Conservation (phyloP, 1,140 invertebrate species). For the Scaptomyza montana region DNA sequence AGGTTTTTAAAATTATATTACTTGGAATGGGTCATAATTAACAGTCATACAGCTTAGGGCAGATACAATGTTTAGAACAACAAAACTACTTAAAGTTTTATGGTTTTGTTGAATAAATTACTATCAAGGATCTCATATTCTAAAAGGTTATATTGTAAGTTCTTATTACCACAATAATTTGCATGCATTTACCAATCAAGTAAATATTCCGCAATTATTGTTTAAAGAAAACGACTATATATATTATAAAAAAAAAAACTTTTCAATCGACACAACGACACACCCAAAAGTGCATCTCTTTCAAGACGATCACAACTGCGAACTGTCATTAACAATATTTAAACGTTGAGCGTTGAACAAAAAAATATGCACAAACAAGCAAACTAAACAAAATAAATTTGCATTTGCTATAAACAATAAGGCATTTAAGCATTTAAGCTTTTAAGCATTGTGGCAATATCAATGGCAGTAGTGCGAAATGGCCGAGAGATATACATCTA, state of each 20-base stretch:
- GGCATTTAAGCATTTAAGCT: slow-evolving; percentile 59
- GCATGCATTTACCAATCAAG: slow-evolving; percentile 20
- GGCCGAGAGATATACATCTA: slow-evolving; percentile 27
- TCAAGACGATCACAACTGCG: slow-evolving; percentile 44
- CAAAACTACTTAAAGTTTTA: too few relatives aligned
- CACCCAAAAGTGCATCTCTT: slow-evolving; percentile 76
- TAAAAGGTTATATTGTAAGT: not conserved
- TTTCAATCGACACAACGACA: slow-evolving; percentile 63
- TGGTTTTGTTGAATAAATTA: too few relatives aligned
- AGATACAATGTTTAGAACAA: too few relatives aligned
- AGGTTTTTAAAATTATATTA: too few relatives aligned
- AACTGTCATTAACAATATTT: slow-evolving; percentile 76
- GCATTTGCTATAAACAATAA: slow-evolving; percentile 70
- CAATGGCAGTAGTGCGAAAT: slow-evolving; percentile 19
- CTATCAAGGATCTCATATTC: too few relatives aligned
- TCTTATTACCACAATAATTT: not conserved
- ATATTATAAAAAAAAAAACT: slow-evolving; percentile 17
- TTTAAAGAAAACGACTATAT: slow-evolving; percentile 39
- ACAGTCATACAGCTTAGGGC: too few relatives aligned
- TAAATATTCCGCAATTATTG: slow-evolving; percentile 55
- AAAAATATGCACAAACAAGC: slow-evolving; percentile 8
- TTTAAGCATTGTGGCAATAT: slow-evolving; percentile 42
- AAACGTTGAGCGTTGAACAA: slow-evolving; percentile 62
- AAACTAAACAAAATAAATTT: slow-evolving; percentile 31
- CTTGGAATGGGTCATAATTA: too few relatives aligned